These are phyloP conservation scores for Drosophila littoralis DNA, from an alignment of 1,140 invertebrate species.

Conservation along the genomic window DNA sequence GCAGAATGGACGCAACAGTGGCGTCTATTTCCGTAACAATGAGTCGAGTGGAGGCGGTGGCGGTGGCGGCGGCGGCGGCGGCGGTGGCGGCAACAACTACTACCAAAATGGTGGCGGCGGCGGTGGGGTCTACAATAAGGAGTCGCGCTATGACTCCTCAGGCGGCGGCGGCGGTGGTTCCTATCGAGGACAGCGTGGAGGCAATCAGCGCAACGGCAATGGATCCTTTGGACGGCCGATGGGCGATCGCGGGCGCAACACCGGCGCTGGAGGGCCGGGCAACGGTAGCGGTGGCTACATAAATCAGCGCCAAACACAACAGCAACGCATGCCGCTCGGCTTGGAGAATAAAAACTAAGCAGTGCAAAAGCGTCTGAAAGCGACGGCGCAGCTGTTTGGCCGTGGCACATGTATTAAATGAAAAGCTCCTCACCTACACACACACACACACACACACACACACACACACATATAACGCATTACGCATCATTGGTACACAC, in stretches of 20 bases:
- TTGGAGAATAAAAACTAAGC: slow-evolving; percentile 80
- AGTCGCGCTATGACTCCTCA: slow-evolving; percentile 72
- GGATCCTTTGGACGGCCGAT: slow-evolving; percentile 67
- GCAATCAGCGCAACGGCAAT: slow-evolving; percentile 68
- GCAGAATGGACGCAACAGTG: slow-evolving; percentile 71
- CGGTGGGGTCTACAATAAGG: slow-evolving; percentile 64
- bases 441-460: slow-evolving; percentile 37
- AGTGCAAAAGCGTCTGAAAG: slow-evolving; percentile 18
- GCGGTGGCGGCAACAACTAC: slow-evolving; percentile 46
- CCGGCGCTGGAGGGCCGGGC: slow-evolving; percentile 36
- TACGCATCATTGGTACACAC: slow-evolving; percentile 18
- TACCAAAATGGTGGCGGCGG: slow-evolving; percentile 59
- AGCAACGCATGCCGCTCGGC: slow-evolving; percentile 71
- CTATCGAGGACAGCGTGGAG: slow-evolving; percentile 70
- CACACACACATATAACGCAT: slow-evolving; percentile 20
- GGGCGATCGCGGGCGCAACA: slow-evolving; percentile 65
- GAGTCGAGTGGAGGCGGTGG: slow-evolving; percentile 63
- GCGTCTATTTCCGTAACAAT: slow-evolving; percentile 81
- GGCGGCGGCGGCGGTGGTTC: slow-evolving; percentile 60
- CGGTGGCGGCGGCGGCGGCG: slow-evolving; percentile 32
- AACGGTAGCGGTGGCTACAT: slow-evolving; percentile 62
- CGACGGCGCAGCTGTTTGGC: slow-evolving; percentile 41
- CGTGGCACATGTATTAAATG: slow-evolving; percentile 63
- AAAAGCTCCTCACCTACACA: slow-evolving; percentile 57
- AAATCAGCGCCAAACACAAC: slow-evolving; percentile 71